Conservation (phyloP, 1,140 invertebrate genomes). For the Drosophila aff. region DNA sequence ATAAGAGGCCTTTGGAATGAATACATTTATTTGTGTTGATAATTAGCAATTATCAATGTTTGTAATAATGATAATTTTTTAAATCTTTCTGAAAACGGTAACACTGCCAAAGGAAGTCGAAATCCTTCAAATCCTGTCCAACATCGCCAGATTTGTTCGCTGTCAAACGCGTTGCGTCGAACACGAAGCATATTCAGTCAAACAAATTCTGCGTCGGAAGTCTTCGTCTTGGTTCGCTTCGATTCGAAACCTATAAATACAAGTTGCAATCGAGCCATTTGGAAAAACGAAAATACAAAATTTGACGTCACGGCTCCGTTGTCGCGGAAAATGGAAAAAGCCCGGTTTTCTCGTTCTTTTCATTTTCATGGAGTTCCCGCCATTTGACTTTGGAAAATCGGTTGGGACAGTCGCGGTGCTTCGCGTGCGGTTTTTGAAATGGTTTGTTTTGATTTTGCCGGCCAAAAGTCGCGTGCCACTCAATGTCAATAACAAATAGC, state of each 20-base stretch:
- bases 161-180: not conserved
- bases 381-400: not conserved
- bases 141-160: not conserved
- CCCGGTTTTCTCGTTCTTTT: not conserved
- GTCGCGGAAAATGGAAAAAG: not conserved
- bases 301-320: not conserved
- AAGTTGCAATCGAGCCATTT: no score
- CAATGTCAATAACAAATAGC: slow-evolving; percentile 36
- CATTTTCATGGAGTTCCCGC: not conserved
- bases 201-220: not conserved
- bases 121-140: not conserved
- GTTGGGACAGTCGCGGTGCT: not conserved
- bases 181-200: not conserved
- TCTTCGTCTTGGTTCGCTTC: not conserved
- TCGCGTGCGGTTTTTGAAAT: slow-evolving; percentile 15
- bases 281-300: no score
- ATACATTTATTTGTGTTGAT: no score
- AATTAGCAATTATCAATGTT: no score
- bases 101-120: not conserved
- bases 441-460: slow-evolving; percentile 31
- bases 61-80: not conserved
- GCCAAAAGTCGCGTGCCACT: slow-evolving; percentile 31
- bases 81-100: not conserved
- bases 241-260: no score
- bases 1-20: no score